Evolutionary conservation across 2,888 invertebrate species (phyloP).

Genomic region (Brachyptera risi): DNA sequence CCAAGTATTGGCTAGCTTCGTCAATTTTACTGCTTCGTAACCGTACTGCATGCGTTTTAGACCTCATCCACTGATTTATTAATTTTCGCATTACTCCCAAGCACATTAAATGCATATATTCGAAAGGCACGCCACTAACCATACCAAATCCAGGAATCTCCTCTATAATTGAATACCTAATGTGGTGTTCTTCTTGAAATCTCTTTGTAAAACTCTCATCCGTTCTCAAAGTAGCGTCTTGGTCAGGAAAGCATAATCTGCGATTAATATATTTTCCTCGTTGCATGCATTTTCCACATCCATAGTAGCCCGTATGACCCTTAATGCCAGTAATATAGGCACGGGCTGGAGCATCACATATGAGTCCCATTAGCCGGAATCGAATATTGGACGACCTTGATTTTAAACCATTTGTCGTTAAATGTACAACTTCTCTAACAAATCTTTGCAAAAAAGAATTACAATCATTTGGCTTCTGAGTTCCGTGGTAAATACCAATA

Average conservation of each 20-base stretch:
- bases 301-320: slow-evolving; percentile 24
- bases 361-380: slow-evolving; percentile 21
- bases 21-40: slow-evolving; percentile 7
- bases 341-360: slow-evolving; percentile 32
- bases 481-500: slow-evolving; percentile 29
- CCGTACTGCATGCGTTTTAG: neutral
- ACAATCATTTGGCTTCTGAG: slow-evolving; percentile 28
- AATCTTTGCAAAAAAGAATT: slow-evolving; percentile 25
- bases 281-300: slow-evolving; percentile 29
- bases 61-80: slow-evolving; percentile 1
- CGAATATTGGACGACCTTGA: slow-evolving; percentile 1
- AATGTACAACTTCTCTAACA: slow-evolving; percentile 23
- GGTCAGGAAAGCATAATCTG: slow-evolving; percentile 22
- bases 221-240: slow-evolving; percentile 13
- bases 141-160: slow-evolving; percentile 6
- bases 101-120: slow-evolving; percentile 12
- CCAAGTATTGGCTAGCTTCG: neutral
- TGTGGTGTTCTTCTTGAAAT: slow-evolving; percentile 30
- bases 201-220: slow-evolving; percentile 25
- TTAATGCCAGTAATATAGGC: slow-evolving; percentile 27
- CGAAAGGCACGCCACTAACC: neutral
- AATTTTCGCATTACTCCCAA: slow-evolving; percentile 7
- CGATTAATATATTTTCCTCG: slow-evolving; percentile 18
- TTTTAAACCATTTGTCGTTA: slow-evolving; percentile 18
- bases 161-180: neutral